Percentiles rank a stretch among this genome's conserved stretches.
phyloP scores from a whole-genome alignment of 2,888 invertebrate species.

The Cyrtodaria siliqua region DNA sequence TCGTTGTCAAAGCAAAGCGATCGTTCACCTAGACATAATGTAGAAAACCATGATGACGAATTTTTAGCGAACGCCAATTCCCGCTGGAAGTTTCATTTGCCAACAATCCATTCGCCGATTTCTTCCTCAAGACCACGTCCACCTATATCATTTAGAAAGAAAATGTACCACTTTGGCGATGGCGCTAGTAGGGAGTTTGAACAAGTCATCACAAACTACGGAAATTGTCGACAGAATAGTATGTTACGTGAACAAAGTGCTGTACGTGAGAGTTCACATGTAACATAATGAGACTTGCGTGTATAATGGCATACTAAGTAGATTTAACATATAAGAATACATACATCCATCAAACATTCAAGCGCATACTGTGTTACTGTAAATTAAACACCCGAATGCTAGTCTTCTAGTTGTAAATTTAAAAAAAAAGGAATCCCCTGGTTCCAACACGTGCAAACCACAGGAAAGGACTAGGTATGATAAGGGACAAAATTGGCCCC shows the following conservation, averaged over 20 bases:
- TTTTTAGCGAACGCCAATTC: conserved; percentile 45
- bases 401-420: no score
- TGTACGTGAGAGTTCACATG: conserved; percentile 15
- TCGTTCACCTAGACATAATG: neutral
- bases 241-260: conserved; percentile 39
- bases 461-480: no score
- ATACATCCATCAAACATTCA: no score
- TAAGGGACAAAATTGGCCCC: no score
- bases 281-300: no score
- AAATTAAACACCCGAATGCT: no score
- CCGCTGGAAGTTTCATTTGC: conserved; percentile 54
- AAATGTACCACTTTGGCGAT: conserved; percentile 57
- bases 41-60: conserved; percentile 35
- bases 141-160: conserved; percentile 40
- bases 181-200: conserved; percentile 60
- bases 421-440: no score
- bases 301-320: no score
- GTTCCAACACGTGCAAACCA: no score
- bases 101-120: conserved; percentile 46
- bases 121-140: conserved; percentile 10
- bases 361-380: no score
- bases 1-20: neutral
- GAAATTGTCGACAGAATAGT: conserved; percentile 59
- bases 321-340: no score
- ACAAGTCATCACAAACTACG: conserved; percentile 56